These are phyloP conservation scores for Caenorhabditis inopinata DNA, from an alignment of 1,140 invertebrate genomes.

Conservation along the genomic window DNA sequence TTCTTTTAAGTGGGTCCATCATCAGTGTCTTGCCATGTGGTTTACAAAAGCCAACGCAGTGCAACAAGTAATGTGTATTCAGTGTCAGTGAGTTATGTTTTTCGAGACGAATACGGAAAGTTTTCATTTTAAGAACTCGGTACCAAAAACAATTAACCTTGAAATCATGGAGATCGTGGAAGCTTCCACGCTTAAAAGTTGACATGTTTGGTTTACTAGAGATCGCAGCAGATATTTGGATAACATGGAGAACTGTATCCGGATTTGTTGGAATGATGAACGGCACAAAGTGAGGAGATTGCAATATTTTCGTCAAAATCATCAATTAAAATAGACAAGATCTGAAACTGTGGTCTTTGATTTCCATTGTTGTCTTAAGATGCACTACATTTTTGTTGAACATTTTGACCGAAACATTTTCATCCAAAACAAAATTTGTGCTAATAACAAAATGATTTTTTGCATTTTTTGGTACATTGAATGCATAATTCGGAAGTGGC, in stretches of 20 bases:
- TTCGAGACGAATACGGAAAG: background rate
- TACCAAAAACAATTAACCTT: slow-evolving; percentile 1
- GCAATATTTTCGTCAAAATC: too few species aligned
- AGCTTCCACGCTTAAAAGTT: background rate
- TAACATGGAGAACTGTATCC: background rate
- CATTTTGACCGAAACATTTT: too few species aligned
- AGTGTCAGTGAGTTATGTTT: background rate
- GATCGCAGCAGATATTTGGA: background rate
- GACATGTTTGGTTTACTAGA: background rate
- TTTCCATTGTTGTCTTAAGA: too few species aligned
- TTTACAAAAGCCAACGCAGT: background rate
- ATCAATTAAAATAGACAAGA: too few species aligned
- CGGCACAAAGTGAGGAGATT: background rate
- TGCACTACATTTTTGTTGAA: too few species aligned
- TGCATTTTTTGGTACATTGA: too few species aligned
- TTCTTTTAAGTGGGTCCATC: slow-evolving; percentile 4
- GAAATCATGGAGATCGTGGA: background rate
- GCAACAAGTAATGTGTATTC: slow-evolving; percentile 10
- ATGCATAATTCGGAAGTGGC: too few species aligned
- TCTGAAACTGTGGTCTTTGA: too few species aligned
- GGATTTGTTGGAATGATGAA: slow-evolving; percentile 16
- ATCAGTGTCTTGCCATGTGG: background rate
- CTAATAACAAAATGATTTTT: too few species aligned
- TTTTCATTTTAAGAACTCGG: background rate
- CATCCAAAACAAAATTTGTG: too few species aligned